Percentiles rank a stretch among this genome's conserved stretches.
These are phyloP conservation scores for Zeuzera pyrina DNA, from an alignment of 2,888 invertebrate genomes.

Conservation along the genomic window DNA sequence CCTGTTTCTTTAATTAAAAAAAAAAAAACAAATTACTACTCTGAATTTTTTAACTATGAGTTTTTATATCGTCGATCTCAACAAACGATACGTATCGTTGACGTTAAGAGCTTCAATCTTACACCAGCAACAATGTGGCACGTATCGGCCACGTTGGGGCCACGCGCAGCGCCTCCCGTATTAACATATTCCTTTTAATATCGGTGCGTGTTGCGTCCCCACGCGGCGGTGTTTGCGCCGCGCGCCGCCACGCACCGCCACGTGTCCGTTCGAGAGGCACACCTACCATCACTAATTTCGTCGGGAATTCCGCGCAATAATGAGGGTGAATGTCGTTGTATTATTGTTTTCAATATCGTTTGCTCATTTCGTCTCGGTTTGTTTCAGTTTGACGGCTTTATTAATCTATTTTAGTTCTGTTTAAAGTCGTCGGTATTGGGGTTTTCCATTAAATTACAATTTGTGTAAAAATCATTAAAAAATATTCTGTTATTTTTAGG, in stretches of 20 bases:
- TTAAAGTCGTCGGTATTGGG: too few relatives aligned
- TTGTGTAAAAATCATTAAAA: too few relatives aligned
- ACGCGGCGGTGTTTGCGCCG: constrained; percentile 47
- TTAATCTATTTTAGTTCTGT: constrained; percentile 15
- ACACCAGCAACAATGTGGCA: constrained; percentile 37
- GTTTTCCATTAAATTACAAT: too few relatives aligned
- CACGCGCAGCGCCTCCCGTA: constrained; percentile 17
- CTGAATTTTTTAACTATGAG: too few relatives aligned
- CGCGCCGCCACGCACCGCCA: constrained; percentile 37
- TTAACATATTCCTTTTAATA: constrained; percentile 60
- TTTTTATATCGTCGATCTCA: too few relatives aligned
- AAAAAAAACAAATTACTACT: too few relatives aligned
- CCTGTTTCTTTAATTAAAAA: too few relatives aligned
- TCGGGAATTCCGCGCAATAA: constrained; percentile 23
- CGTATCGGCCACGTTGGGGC: constrained; percentile 27
- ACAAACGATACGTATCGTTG: constrained; percentile 33
- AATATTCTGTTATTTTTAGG: too few relatives aligned
- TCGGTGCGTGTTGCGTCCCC: constrained; percentile 39
- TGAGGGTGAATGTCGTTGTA: constrained; percentile 23
- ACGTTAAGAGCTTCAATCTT: constrained; percentile 55
- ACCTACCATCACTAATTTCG: constrained; percentile 32
- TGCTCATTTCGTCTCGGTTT: constrained; percentile 39
- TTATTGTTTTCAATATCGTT: constrained; percentile 26
- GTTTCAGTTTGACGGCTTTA: constrained; percentile 22
- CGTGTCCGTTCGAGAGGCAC: constrained; percentile 25